Percentiles rank a stretch among this genome's conserved stretches.
Conservation (phyloP, 2,113 vertebrate species). For the Bubo blakistoni region DNA sequence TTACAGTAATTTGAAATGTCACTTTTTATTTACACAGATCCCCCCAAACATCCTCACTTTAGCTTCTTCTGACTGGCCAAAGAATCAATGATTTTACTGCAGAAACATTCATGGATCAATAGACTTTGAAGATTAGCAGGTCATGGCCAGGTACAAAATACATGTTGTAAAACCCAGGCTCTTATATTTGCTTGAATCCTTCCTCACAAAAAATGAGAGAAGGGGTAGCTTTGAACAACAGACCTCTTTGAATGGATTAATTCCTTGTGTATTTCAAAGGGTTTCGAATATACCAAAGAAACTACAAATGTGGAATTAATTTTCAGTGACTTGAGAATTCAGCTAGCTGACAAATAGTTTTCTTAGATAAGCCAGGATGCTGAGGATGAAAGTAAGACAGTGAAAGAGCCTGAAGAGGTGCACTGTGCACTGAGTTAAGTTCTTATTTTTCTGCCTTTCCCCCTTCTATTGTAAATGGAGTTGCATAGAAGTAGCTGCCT, state of each 20-base stretch:
- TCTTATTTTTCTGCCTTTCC: neutral
- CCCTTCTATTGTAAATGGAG: neutral
- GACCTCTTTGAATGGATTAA: conserved; percentile 48
- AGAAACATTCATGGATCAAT: conserved; percentile 30
- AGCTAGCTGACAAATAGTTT: conserved; percentile 28
- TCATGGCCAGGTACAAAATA: conserved; percentile 51
- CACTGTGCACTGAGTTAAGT: neutral
- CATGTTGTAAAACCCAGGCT: conserved; percentile 44
- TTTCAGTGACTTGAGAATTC: conserved; percentile 31
- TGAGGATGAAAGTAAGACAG: neutral
- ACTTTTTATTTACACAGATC: neutral
- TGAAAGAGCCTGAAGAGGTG: neutral
- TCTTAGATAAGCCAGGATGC: conserved; percentile 5
- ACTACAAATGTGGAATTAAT: conserved; percentile 43
- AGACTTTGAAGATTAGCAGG: conserved; percentile 43
- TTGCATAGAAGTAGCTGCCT: neutral
- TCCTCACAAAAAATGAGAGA: conserved; percentile 7
- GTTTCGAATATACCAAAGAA: neutral
- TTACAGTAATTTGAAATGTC: neutral
- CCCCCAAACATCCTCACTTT: neutral
- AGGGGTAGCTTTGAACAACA: conserved; percentile 40
- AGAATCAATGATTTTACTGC: conserved; percentile 27
- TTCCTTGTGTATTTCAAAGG: conserved; percentile 35
- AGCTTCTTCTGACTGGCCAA: neutral
- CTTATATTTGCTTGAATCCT: conserved; percentile 24